phyloP scores from a whole-genome alignment of 2,888 invertebrate genomes.

The Quadriops clusia region DNA sequence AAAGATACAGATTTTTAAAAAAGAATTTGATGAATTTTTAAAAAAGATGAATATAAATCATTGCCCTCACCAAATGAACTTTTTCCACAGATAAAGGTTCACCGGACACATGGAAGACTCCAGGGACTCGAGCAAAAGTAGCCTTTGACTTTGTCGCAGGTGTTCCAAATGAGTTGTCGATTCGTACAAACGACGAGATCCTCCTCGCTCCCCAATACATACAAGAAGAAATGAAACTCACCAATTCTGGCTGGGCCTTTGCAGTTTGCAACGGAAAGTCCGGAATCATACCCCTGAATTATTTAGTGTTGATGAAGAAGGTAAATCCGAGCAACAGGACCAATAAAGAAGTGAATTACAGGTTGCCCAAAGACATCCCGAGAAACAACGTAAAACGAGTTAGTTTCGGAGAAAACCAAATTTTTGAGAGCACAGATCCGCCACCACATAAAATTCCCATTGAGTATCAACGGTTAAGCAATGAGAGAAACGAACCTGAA shows the following conservation, averaged over 20 bases:
- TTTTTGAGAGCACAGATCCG: conserved; percentile 16
- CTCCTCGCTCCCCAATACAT: conserved; percentile 73
- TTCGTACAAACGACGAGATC: conserved; percentile 65
- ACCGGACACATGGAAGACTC: conserved; percentile 57
- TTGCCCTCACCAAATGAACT: no score
- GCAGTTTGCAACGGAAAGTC: conserved; percentile 46
- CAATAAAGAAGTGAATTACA: conserved; percentile 8
- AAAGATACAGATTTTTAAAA: neutral
- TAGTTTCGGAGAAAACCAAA: conserved; percentile 35
- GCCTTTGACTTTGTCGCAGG: conserved; percentile 64
- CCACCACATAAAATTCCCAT: no score
- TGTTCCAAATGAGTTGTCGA: conserved; percentile 62
- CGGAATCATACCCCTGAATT: conserved; percentile 55
- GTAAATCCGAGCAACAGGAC: conserved; percentile 8
- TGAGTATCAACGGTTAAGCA: no score
- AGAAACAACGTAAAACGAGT: conserved; percentile 26
- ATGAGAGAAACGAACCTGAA: no score
- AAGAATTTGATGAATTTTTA: neutral
- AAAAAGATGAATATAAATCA: conserved; percentile 1
- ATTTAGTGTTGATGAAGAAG: conserved; percentile 33
- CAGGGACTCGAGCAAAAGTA: conserved; percentile 51
- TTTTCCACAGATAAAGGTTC: conserved; percentile 38
- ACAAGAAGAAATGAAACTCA: conserved; percentile 52
- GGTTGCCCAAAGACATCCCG: conserved; percentile 9
- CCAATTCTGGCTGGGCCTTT: conserved; percentile 58